A percentile compares a stretch with the other conserved stretches of the same genome.
Evolutionary conservation across 2,797 vertebrate genomes (phyloP).

Genomic region (Knipowitschia caucasica): DNA sequence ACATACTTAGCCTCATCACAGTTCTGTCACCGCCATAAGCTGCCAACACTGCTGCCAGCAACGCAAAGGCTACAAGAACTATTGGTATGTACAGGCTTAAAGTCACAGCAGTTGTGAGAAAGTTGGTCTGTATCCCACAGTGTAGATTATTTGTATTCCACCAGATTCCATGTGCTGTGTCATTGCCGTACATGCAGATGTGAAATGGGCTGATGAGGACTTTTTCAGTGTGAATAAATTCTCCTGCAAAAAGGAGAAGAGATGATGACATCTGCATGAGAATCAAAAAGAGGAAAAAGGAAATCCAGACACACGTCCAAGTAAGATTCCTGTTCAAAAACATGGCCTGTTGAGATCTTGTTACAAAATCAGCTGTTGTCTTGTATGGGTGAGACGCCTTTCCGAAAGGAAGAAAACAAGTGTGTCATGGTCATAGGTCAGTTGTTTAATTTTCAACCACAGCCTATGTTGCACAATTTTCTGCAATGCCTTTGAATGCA

Average conservation of each 20-base stretch:
- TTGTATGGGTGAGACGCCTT: background rate
- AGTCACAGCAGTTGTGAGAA: background rate
- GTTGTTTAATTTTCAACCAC: constrained; percentile 10
- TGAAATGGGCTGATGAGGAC: constrained; percentile 29
- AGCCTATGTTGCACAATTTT: constrained; percentile 25
- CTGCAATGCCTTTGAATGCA: too few relatives aligned
- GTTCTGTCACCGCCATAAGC: constrained; percentile 25
- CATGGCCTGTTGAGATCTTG: background rate
- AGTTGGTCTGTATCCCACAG: background rate
- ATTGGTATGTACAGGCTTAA: constrained; percentile 28
- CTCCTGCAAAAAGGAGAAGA: constrained; percentile 15
- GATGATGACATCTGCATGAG: constrained; percentile 19
- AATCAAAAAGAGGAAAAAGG: constrained; percentile 32
- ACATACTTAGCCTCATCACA: constrained; percentile 15
- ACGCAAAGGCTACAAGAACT: constrained; percentile 45
- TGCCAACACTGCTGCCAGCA: constrained; percentile 31
- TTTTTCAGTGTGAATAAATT: constrained; percentile 28
- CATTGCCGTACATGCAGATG: background rate
- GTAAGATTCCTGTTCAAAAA: background rate
- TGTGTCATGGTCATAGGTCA: background rate
- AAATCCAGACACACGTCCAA: background rate
- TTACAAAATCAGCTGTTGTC: background rate
- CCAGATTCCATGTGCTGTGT: background rate
- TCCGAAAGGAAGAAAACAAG: background rate
- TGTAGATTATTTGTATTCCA: background rate